Evolutionary conservation across 2,888 invertebrate species (phyloP), one percentile per base, ranked within the genome.

Genomic region (Andricus quercusramuli): DNA sequence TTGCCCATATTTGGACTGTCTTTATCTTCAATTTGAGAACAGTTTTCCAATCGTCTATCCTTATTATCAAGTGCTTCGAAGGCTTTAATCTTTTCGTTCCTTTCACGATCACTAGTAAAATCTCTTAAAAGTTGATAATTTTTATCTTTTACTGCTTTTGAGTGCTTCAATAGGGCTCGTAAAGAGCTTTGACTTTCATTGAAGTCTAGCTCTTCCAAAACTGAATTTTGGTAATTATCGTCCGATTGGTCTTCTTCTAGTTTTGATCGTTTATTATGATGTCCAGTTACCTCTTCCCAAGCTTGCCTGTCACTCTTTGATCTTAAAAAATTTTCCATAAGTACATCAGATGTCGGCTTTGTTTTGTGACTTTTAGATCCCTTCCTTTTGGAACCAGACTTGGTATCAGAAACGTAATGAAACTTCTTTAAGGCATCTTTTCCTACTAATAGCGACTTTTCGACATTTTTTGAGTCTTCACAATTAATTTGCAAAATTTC

Each of bases 91-190:
- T 87, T 90, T 62, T 89, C 90, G 44, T 90, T 89, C 2, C 84
- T 86, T 44, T 90, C 87, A 22, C 87, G 85, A 78, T 92, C 89
- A 80, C 89, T 86, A 11, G 88, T 87, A 22, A 90, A 89, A 51
- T 92, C 90, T 6, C 86, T 87, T 37, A 90, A 68, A 79, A 90
- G 84, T 82, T 90, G 88, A 37, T 88, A 89, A 83, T 89, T 91
- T 56, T 87, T 89, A 44, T 90, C 88, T 66, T 91, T 91, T 0
- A 90, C 83, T 13, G 88, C 85, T 78, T 88, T 87, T n/a, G 91
- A 91, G 80, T 92, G 92, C 78, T 88, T 90, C 66, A 91, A 84
- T 32, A 91, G 83, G 17, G 90, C 89, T 81, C 90, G 90, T 17
- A 76, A 79, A 5, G 90, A 91, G 85, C 86, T 89, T 82, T 91